Evolutionary conservation across 2,113 vertebrate species (phyloP).

Genomic region (Megaptera novaeangliae): DNA sequence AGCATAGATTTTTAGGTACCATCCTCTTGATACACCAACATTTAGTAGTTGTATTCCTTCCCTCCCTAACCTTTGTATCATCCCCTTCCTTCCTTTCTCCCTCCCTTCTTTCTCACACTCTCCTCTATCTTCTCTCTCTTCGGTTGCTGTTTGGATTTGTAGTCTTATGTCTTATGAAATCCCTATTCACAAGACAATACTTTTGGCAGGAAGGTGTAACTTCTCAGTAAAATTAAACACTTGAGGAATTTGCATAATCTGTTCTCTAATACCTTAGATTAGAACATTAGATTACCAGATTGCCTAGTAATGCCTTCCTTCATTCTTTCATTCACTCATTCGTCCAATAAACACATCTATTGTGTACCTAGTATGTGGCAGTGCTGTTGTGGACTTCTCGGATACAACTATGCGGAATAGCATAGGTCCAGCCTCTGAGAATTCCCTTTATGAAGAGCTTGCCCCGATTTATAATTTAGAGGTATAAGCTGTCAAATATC

Average conservation of each 20-base stretch:
- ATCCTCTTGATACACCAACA: not conserved
- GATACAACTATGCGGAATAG: not conserved
- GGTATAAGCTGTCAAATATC: not conserved
- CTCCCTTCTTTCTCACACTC: not conserved
- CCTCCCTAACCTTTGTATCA: not conserved
- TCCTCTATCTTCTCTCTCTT: not conserved
- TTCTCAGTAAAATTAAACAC: not conserved
- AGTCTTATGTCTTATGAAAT: not conserved
- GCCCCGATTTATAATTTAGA: not conserved
- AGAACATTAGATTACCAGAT: not conserved
- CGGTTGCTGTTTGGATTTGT: not conserved
- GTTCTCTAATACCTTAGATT: not conserved
- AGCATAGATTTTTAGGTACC: not conserved
- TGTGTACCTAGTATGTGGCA: not conserved
- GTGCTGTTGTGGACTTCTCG: not conserved
- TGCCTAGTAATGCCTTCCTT: not conserved
- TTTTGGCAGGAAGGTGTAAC: not conserved
- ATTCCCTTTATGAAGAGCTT: not conserved
- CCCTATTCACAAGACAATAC: not conserved
- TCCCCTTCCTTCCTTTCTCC: not conserved
- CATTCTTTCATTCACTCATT: not conserved
- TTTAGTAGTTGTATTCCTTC: not conserved
- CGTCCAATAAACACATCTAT: not conserved
- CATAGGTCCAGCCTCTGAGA: not conserved
- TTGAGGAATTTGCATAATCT: not conserved